Conservation (phyloP, 2,888 invertebrate species). For the Desoria tigrina region DNA sequence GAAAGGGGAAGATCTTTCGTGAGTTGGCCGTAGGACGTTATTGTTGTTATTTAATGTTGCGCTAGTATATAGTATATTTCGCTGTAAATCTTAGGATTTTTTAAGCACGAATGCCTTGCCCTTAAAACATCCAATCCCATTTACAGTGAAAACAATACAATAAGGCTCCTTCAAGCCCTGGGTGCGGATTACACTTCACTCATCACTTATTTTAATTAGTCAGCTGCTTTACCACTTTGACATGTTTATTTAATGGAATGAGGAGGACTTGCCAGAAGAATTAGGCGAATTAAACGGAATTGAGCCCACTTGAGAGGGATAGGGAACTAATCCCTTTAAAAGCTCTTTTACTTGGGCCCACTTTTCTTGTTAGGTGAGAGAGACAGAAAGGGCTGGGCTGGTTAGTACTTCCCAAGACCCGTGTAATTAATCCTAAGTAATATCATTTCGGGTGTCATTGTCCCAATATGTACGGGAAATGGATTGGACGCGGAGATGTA, state of each 20-base stretch:
- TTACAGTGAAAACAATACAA: no score
- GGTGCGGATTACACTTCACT: neutral
- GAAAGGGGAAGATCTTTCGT: no score
- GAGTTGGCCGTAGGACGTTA: no score
- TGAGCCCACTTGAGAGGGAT: neutral
- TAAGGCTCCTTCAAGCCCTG: no score
- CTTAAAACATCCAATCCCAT: no score
- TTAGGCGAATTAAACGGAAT: slow-evolving; percentile 9
- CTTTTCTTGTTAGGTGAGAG: no score
- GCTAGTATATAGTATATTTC: no score
- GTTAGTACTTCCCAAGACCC: neutral
- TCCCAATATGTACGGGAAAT: neutral
- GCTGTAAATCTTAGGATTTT: no score
- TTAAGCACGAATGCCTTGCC: no score
- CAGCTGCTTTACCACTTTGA: slow-evolving; percentile 9
- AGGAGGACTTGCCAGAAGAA: neutral
- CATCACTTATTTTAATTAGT: slow-evolving; percentile 10
- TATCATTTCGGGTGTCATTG: neutral
- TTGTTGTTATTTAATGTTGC: no score
- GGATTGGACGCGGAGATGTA: neutral
- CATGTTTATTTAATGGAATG: slow-evolving; percentile 13
- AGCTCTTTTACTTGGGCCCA: neutral
- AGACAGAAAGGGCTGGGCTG: slow-evolving; percentile 7
- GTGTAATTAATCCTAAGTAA: no score
- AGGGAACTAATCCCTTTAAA: slow-evolving; percentile 2